These are phyloP conservation scores for Diabrotica undecimpunctata DNA, from an alignment of 1,140 invertebrate genomes.

Conservation along the genomic window DNA sequence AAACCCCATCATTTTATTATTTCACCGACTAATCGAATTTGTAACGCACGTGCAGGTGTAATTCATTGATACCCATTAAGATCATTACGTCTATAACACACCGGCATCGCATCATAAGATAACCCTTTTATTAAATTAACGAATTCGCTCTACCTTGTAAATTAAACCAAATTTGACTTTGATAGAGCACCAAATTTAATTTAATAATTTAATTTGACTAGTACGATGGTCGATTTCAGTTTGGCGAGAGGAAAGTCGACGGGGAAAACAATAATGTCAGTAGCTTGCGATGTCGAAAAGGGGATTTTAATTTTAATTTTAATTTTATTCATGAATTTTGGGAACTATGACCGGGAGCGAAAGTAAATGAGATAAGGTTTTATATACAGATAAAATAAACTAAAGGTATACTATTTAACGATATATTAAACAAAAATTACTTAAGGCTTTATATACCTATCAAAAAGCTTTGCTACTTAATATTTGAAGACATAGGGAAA, in stretches of 20 bases:
- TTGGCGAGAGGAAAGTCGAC: background rate
- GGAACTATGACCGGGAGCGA: too few species aligned
- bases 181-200: background rate
- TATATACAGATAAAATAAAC: too few species aligned
- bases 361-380: too few species aligned
- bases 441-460: too few species aligned
- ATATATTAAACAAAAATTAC: too few species aligned
- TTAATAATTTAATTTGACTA: background rate
- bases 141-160: background rate
- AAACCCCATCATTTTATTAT: background rate
- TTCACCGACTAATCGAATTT: background rate
- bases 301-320: too few species aligned
- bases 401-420: too few species aligned
- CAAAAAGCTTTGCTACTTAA: too few species aligned
- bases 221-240: background rate
- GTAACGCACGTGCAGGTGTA: background rate
- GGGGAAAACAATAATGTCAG: too few species aligned
- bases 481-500: too few species aligned
- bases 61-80: slow-evolving; percentile 1
- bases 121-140: slow-evolving; percentile 1
- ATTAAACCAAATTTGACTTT: slow-evolving; percentile 3
- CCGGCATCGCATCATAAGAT: background rate
- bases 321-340: too few species aligned
- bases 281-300: too few species aligned
- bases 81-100: background rate